Conservation (phyloP, 2,113 vertebrate species). For the Carlito syrichta region DNA sequence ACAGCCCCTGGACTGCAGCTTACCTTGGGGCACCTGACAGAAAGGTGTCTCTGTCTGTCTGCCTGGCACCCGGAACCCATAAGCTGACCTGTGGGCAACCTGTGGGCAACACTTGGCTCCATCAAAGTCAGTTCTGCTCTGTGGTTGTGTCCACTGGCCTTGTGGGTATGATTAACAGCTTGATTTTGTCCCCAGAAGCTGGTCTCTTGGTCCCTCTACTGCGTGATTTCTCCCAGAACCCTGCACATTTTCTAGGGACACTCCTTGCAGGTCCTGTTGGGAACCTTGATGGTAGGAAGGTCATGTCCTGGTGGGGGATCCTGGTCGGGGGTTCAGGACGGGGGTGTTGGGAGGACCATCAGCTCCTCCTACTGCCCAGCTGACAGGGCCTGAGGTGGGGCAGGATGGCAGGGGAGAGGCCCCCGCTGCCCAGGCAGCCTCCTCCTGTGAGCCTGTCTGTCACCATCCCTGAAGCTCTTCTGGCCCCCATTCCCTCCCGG, state of each 20-base stretch:
- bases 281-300: background rate
- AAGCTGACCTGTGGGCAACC: background rate
- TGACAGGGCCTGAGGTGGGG: background rate
- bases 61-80: background rate
- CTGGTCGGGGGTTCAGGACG: background rate
- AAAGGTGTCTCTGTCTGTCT: background rate
- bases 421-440: fast-evolving
- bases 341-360: no score
- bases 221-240: background rate
- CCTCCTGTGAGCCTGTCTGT: background rate
- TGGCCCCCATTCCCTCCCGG: fast-evolving
- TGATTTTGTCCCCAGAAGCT: background rate
- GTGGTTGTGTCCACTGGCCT: background rate
- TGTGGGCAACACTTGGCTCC: fast-evolving
- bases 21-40: background rate
- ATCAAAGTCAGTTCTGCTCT: background rate
- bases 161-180: background rate
- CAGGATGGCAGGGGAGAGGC: background rate
- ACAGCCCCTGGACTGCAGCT: background rate
- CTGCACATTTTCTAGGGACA: background rate
- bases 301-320: background rate
- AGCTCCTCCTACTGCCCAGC: background rate
- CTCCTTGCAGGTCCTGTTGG: background rate
- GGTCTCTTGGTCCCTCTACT: background rate
- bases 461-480: background rate